A percentile compares a stretch with the other conserved stretches of the same genome.
Evolutionary conservation across 1,140 invertebrate genomes (phyloP).

Genomic region (Brachionus plicatilis): DNA sequence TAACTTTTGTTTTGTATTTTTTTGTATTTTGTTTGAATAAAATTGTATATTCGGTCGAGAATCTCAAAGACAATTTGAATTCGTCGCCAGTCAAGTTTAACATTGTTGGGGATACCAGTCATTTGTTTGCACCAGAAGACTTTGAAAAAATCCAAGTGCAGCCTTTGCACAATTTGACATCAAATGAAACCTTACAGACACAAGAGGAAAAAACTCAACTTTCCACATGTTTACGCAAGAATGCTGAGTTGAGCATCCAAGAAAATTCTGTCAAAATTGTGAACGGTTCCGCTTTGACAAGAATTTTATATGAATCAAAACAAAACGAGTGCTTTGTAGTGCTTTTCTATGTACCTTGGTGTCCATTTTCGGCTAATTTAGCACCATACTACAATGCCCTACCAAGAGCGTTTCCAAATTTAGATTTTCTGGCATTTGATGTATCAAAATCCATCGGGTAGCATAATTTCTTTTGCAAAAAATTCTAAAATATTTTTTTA

Average conservation of each 20-base stretch:
- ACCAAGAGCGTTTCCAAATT: conserved; percentile 72
- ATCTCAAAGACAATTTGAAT: neutral
- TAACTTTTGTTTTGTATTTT: neutral
- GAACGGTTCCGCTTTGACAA: neutral
- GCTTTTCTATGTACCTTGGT: conserved; percentile 81
- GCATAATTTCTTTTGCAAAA: neutral
- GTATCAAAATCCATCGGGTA: conserved; percentile 54
- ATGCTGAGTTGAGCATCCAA: neutral
- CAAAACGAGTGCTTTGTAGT: conserved; percentile 66
- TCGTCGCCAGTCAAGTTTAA: neutral
- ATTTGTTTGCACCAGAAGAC: conserved; percentile 32
- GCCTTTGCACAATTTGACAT: neutral
- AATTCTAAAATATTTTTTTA: neutral
- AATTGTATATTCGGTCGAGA: neutral
- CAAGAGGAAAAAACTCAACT: neutral
- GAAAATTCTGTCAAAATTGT: conserved; percentile 3
- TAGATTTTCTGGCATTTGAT: conserved; percentile 83
- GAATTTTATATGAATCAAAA: conserved; percentile 44
- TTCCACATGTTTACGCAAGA: neutral
- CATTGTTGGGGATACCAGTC: conserved; percentile 21
- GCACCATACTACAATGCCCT: conserved; percentile 84
- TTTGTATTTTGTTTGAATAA: neutral
- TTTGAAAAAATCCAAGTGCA: conserved; percentile 20
- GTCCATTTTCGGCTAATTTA: conserved; percentile 78
- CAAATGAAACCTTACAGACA: neutral